A percentile compares a stretch with the other conserved stretches of the same genome.
phyloP scores from a whole-genome alignment of 2,888 invertebrate species.

The Gari tellinella region DNA sequence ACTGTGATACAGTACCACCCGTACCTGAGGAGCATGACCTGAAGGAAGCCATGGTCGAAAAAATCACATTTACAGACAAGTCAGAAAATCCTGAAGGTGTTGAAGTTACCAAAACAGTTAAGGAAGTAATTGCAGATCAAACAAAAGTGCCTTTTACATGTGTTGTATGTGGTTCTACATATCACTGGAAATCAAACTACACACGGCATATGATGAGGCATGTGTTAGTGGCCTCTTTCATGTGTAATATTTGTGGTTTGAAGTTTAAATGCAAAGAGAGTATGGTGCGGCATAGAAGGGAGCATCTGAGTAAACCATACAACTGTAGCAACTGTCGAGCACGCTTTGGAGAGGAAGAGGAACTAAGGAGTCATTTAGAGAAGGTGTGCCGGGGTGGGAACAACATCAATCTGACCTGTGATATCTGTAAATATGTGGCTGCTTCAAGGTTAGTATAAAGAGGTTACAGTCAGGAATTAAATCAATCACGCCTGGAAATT shows the following conservation, averaged over 20 bases:
- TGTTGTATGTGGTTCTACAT: constrained; percentile 21
- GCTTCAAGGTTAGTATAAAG: constrained; percentile 31
- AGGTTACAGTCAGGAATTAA: not conserved
- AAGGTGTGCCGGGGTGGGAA: constrained; percentile 13
- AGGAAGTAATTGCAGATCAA: constrained; percentile 15
- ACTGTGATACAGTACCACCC: constrained; percentile 31
- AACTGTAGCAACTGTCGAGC: constrained; percentile 44
- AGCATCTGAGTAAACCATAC: constrained; percentile 42
- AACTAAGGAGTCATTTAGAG: constrained; percentile 25
- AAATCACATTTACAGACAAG: constrained; percentile 10
- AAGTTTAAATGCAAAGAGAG: constrained; percentile 40
- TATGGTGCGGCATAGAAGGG: constrained; percentile 31
- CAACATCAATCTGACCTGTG: constrained; percentile 33
- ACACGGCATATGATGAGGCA: constrained; percentile 34
- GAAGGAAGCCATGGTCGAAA: constrained; percentile 9
- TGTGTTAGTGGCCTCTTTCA: not conserved
- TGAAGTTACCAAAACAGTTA: constrained; percentile 10
- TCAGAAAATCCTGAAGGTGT: constrained; percentile 15
- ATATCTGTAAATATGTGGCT: constrained; percentile 33
- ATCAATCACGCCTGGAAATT: too few relatives aligned
- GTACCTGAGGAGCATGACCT: not conserved
- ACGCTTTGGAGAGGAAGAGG: constrained; percentile 16
- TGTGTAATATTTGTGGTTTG: constrained; percentile 51
- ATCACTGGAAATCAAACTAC: constrained; percentile 22
- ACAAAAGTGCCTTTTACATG: constrained; percentile 28